Evolutionary conservation across 2,797 vertebrate species (phyloP).

Genomic region (Hydrophis major): DNA sequence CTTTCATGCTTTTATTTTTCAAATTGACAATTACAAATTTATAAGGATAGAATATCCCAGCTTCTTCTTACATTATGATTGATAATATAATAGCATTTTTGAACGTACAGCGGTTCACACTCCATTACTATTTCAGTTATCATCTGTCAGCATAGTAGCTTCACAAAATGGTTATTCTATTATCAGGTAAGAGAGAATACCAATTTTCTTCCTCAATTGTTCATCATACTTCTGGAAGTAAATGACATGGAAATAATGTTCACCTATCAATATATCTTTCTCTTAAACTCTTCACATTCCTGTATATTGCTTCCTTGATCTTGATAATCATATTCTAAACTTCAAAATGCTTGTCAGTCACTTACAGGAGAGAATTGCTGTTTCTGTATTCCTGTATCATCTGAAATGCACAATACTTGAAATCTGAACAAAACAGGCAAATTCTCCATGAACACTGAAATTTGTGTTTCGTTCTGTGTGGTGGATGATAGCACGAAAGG

Average conservation of each 20-base stretch:
- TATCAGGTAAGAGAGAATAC: not conserved
- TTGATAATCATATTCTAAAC: not conserved
- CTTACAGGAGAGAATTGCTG: not conserved
- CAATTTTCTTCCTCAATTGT: not conserved
- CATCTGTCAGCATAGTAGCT: not conserved
- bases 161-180: constrained; percentile 8
- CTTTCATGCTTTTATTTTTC: not conserved
- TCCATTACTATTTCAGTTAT: constrained; percentile 9
- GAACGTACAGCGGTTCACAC: constrained; percentile 1
- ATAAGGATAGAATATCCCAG: not conserved
- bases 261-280: not conserved
- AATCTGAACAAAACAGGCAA: not conserved
- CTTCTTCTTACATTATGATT: not conserved
- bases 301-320: not conserved
- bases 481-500: not conserved
- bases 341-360: not conserved
- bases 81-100: not conserved
- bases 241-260: not conserved
- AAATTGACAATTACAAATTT: not conserved
- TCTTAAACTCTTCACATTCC: not conserved
- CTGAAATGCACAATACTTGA: not conserved
- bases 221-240: not conserved
- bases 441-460: not conserved
- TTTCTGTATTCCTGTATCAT: not conserved
- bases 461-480: not conserved